Evolutionary conservation across 2,888 invertebrate genomes (phyloP), one percentile per base, ranked within the genome.

Genomic region (Drosophila buzzatii): DNA sequence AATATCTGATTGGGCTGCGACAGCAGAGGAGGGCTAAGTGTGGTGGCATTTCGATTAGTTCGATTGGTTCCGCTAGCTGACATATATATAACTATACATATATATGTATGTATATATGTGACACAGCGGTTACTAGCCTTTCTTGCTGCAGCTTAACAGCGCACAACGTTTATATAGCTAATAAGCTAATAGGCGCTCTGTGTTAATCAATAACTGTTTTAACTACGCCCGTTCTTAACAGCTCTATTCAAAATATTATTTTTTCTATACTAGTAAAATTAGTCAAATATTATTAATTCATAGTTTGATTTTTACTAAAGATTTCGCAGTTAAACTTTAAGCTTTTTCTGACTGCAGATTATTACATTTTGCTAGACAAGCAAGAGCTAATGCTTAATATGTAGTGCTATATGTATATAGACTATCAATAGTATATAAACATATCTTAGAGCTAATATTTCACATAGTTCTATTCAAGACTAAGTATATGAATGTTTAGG

Each of bases 1-100:
- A 14, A 35, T 53, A 70, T 70, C 75, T 61, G 75, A 79, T 76
- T 35, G 16, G 27, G 8, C 9, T 31, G 39, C 20, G 23, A 23
- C 37, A n/a, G 6, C 55, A 27, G 42, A 33, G 33, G 33, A 14
- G 18, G 31, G 35, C 4, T 3, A n/a, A 23, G 47, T 37, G 51
- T 20, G 45, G 41, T 42, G 42, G 51, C 57, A 45, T 12, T 47
- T 62, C 57, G 45, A 70, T 70, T 57, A 33, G 20, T 39, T 33
- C 39, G 58, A 59, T 59, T 59, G 39, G 39, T 45, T 64, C 6
- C 47, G 20, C 12, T 23, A 16, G 9, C 6, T 18, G 10, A n/a
- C 4, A 18, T 42, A 42, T 10, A 42, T 18, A n/a, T 41, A 41
- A 9, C 8, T 8, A 41, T 9, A 41, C n/a, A 9, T n/a, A 9